Evolutionary conservation across 2,113 vertebrate genomes (phyloP).

Genomic region (Aptenodytes patagonicus): DNA sequence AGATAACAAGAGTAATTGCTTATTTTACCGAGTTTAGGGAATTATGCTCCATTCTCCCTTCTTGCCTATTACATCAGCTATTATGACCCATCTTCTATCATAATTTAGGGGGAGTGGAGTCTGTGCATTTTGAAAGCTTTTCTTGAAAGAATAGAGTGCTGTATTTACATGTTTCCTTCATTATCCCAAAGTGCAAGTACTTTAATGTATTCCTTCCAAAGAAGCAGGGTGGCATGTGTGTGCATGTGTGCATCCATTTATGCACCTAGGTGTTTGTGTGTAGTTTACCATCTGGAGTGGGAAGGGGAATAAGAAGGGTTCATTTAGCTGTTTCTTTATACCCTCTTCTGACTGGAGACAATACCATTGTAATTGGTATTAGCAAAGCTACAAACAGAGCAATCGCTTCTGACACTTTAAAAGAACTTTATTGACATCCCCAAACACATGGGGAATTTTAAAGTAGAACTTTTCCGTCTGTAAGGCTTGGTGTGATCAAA

Average conservation of each 20-base stretch:
- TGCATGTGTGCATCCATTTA: not conserved
- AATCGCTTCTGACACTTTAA: conserved; percentile 68
- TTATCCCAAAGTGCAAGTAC: conserved; percentile 38
- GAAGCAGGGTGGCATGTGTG: not conserved
- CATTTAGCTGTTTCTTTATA: not conserved
- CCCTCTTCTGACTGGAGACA: not conserved
- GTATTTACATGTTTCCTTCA: conserved; percentile 50
- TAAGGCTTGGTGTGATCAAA: conserved; percentile 71
- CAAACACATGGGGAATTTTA: conserved; percentile 66
- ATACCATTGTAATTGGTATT: not conserved
- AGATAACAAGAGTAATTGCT: conserved; percentile 76
- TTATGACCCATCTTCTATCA: conserved; percentile 61
- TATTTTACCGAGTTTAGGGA: conserved; percentile 75
- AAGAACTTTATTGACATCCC: conserved; percentile 70
- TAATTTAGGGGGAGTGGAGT: conserved; percentile 68
- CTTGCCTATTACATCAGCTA: conserved; percentile 77
- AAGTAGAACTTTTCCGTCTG: conserved; percentile 67
- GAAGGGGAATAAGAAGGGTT: not conserved
- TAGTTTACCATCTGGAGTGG: not conserved
- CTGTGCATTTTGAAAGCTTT: conserved; percentile 62
- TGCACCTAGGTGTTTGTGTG: not conserved
- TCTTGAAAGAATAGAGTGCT: conserved; percentile 54
- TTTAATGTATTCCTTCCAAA: conserved; percentile 32
- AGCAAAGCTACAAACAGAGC: conserved; percentile 30
- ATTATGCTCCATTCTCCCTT: conserved; percentile 58